phyloP scores from a whole-genome alignment of 35 echinoderm and acorn worm species.

The Holothuria glaberrima region DNA sequence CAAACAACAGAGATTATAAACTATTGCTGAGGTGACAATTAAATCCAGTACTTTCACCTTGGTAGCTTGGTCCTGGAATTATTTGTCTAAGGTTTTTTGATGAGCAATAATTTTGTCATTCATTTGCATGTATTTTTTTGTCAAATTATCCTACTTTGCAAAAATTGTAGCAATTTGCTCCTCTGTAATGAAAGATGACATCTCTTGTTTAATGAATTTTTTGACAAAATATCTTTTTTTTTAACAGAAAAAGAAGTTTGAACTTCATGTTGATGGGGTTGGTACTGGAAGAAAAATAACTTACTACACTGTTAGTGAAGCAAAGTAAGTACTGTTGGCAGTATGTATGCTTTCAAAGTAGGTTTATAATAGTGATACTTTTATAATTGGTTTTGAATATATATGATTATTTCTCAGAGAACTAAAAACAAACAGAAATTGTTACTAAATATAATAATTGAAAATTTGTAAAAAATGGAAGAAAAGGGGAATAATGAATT shows the following conservation, averaged over 20 bases:
- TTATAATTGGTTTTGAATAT: too few relatives aligned
- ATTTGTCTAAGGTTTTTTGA: too few relatives aligned
- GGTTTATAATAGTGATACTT: too few relatives aligned
- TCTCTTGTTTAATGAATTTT: neutral
- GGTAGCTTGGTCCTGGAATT: too few relatives aligned
- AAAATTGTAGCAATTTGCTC: neutral
- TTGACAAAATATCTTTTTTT: neutral
- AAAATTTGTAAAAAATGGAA: too few relatives aligned
- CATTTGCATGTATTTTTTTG: neutral
- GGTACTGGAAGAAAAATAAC: conserved; percentile 86
- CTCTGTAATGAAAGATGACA: neutral
- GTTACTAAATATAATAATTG: too few relatives aligned
- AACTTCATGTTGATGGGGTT: conserved; percentile 93
- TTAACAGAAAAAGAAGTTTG: conserved; percentile 99
- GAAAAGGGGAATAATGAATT: too few relatives aligned
- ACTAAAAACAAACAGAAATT: too few relatives aligned
- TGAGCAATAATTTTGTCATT: neutral
- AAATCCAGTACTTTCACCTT: neutral
- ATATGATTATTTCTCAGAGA: too few relatives aligned
- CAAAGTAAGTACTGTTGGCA: conserved; percentile 71
- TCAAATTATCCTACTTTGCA: too few relatives aligned
- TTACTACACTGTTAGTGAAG: conserved; percentile 90
- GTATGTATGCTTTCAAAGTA: too few relatives aligned
- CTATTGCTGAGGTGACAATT: neutral
- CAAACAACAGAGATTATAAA: neutral